Base-by-base conservation (phyloP, 2,113 vertebrate species). In the Thunnus maccoyii region DNA sequence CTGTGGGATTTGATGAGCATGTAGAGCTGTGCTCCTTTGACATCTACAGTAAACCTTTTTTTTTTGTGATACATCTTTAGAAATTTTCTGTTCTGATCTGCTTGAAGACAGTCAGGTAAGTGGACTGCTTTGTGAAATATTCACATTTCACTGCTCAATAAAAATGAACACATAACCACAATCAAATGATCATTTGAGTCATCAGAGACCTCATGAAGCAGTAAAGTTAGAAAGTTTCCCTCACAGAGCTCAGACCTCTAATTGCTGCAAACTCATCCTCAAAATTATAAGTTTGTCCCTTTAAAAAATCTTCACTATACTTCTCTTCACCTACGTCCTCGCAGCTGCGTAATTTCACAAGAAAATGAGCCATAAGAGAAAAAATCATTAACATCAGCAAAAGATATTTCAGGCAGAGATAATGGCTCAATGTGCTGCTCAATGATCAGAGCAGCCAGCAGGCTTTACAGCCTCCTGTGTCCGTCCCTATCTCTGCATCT, bases 371-470 rank as follows among this genome's bases (percentile, higher is more conserved):
- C 80, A 80, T 90, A 71, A 82, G 84, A 92, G 82, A 50, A 83
- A 76, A 91, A 93, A 90, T 84, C 89, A 91, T 93, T 88, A 90
- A 89, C 87, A 91, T 93, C 92, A 94, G 89, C 86, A 91, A 82
- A 90, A 91, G 87, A 90, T 89, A 88, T 92, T 91, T 91, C 78
- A 88, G 86, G 80, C 76, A 81, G 86, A 87, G 88, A 90, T 84
- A 92, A 91, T 84, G 85, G 71, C 88, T 85, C 88, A 72, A 87
- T 90, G 89, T 91, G 83, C 86, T 85, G 91, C 86, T 90, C 88
- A 85, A 82, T 86, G 89, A 91, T 83, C 77, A 81, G 83, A 88
- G 83, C 76, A 90, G 91, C 89, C 91, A 76, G 89, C 74, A 88
- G 88, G 89, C 89, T 90, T 84, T 76, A 54, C 79, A 63, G 78